These are phyloP conservation scores for Drosophila pegasa DNA, from an alignment of 2,888 invertebrate species.

Conservation along the genomic window DNA sequence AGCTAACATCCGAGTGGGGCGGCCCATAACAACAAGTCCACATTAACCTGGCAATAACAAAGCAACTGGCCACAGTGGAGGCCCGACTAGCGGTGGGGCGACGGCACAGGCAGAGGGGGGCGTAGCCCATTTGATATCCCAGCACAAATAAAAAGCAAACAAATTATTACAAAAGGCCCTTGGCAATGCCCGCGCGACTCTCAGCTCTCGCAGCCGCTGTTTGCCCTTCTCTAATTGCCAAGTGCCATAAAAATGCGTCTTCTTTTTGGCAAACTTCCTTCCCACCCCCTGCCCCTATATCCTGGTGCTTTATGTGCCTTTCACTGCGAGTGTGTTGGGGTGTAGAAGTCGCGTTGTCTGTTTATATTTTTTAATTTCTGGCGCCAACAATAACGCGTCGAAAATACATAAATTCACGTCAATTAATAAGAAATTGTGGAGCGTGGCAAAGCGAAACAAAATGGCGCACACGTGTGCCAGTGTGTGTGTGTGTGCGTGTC, in stretches of 20 bases:
- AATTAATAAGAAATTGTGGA: constrained; percentile 80
- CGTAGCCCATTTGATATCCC: constrained; percentile 51
- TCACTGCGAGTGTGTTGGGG: constrained; percentile 14
- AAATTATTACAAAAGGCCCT: constrained; percentile 69
- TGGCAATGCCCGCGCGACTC: constrained; percentile 7
- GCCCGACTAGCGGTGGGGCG: background rate
- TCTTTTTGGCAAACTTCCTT: background rate
- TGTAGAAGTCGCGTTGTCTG: constrained; percentile 52
- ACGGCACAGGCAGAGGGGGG: too few relatives aligned
- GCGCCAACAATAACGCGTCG: constrained; percentile 78
- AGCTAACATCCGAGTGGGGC: constrained; percentile 76
- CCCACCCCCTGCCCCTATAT: background rate
- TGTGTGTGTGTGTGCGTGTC: constrained; percentile 6
- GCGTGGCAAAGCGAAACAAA: constrained; percentile 64
- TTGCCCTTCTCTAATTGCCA: constrained; percentile 64
- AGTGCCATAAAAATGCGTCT: constrained; percentile 75
- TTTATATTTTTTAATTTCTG: constrained; percentile 79
- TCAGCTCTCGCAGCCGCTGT: background rate
- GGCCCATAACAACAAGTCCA: constrained; percentile 61
- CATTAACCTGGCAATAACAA: constrained; percentile 58
- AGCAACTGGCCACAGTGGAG: constrained; percentile 46
- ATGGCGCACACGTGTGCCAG: constrained; percentile 51
- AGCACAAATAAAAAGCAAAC: constrained; percentile 74
- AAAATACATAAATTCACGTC: constrained; percentile 80
- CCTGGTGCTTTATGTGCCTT: constrained; percentile 53